Conservation (phyloP, 1,140 invertebrate genomes). For the Panulirus ornatus region DNA sequence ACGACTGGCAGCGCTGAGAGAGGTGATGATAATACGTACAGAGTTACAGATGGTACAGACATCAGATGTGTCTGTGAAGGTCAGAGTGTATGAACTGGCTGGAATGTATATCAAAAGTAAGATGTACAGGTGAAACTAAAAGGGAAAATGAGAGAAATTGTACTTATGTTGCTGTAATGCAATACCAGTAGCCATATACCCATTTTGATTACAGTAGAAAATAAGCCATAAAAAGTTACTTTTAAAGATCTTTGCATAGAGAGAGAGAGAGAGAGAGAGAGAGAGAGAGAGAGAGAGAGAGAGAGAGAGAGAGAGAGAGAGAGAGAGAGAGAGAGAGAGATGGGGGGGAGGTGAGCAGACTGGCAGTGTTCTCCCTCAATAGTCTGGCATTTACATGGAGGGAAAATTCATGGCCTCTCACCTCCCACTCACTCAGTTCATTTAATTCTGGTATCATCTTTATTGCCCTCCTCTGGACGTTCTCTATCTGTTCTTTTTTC, state of each 20-base stretch:
- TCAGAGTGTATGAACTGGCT: no score
- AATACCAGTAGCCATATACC: background rate
- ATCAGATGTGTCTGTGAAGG: no score
- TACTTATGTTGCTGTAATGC: background rate
- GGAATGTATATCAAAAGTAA: background rate
- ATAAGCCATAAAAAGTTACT: background rate
- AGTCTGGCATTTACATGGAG: no score
- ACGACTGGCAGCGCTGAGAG: no score
- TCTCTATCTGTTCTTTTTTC: no score
- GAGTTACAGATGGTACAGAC: no score
- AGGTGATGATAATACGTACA: no score
- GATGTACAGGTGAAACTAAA: background rate
- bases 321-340: conserved; percentile 49
- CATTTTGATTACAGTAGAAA: background rate
- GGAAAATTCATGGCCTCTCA: no score
- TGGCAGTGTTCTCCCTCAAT: no score
- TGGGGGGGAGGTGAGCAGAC: background rate
- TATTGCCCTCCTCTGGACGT: no score
- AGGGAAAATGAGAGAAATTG: background rate
- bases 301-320: conserved; percentile 21
- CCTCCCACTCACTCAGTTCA: no score
- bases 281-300: conserved; percentile 42
- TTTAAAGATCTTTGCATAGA: background rate
- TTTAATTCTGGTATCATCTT: no score
- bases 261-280: conserved; percentile 36